Percentiles rank a stretch among this genome's conserved stretches.
Evolutionary conservation across 2,113 vertebrate species (phyloP).

Genomic region (cattle (Bos taurus)): ARS-UCD2.0 NC_037334.1:17950001-17950500

Average conservation of each 20-base stretch:
- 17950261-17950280: neutral
- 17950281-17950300: neutral
- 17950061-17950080: too few relatives aligned
- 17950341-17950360: neutral
- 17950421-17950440: neutral
- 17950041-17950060: neutral
- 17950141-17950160: neutral
- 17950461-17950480: neutral
- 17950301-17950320: neutral
- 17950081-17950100: neutral
- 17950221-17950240: neutral
- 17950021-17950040: neutral
- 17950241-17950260: neutral
- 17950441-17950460: neutral
- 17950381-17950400: neutral
- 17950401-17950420: neutral
- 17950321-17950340: neutral
- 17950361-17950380: neutral
- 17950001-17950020: neutral
- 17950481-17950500: neutral
- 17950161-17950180: neutral
- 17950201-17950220: neutral
- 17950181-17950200: neutral
- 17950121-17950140: neutral
- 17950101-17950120: neutral